Conservation (phyloP, 2,113 vertebrate species). For the Lipophrys pholis region DNA sequence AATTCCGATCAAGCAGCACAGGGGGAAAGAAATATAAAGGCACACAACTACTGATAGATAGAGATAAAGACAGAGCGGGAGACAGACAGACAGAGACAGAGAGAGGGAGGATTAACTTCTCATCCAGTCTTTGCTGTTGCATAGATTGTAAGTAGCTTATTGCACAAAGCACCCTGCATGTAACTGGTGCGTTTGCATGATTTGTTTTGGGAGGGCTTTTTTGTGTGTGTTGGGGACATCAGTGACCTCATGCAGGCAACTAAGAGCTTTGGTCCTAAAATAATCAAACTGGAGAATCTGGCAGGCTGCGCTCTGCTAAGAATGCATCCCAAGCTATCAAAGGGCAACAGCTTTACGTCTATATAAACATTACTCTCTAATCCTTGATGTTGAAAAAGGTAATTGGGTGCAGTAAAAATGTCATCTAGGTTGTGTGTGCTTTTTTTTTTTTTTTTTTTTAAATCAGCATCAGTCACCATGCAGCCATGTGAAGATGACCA, state of each 20-base stretch:
- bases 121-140: constrained; percentile 82
- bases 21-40: neutral
- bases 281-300: constrained; percentile 52
- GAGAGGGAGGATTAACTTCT: constrained; percentile 74
- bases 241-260: constrained; percentile 63
- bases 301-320: constrained; percentile 22
- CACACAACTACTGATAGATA: constrained; percentile 16
- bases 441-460: constrained; percentile 1
- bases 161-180: constrained; percentile 78
- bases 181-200: constrained; percentile 69
- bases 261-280: constrained; percentile 64
- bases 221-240: constrained; percentile 47
- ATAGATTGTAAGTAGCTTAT: constrained; percentile 83
- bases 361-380: constrained; percentile 28
- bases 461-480: neutral
- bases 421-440: neutral
- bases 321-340: constrained; percentile 29
- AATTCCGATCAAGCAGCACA: neutral
- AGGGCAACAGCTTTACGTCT: constrained; percentile 27
- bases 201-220: constrained; percentile 65
- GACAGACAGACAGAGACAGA: constrained; percentile 41
- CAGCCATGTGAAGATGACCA: neutral
- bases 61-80: constrained; percentile 13
- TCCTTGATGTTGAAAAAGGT: constrained; percentile 16
- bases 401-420: constrained; percentile 15